phyloP scores from a whole-genome alignment of 1,140 invertebrate species.

The Calephelis virginiensis region DNA sequence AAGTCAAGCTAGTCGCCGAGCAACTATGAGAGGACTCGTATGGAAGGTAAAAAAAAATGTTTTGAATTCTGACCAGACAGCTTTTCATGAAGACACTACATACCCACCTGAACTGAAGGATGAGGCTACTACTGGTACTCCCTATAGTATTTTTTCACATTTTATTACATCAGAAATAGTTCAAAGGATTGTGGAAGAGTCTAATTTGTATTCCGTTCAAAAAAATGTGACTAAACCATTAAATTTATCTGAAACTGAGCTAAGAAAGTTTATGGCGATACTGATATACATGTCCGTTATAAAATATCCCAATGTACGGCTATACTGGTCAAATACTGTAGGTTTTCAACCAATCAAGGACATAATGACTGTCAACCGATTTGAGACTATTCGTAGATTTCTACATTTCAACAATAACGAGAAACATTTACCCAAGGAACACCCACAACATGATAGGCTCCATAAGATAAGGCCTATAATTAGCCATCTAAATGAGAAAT shows the following conservation, averaged over 20 bases:
- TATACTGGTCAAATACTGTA: slow-evolving; percentile 39
- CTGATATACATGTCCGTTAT: slow-evolving; percentile 43
- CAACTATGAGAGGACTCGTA: slow-evolving; percentile 31
- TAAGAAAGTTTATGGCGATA: too few relatives aligned
- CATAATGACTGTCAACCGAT: slow-evolving; percentile 43
- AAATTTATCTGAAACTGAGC: too few relatives aligned
- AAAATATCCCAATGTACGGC: slow-evolving; percentile 41
- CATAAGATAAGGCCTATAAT: too few relatives aligned
- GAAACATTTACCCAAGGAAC: slow-evolving; percentile 41
- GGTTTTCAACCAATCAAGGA: slow-evolving; percentile 33
- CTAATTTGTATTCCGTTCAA: slow-evolving; percentile 20
- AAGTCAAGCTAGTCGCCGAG: slow-evolving; percentile 5
- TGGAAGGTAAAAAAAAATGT: slow-evolving; percentile 42
- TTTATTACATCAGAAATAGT: slow-evolving; percentile 9
- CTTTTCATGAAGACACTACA: slow-evolving; percentile 41
- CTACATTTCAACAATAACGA: slow-evolving; percentile 46
- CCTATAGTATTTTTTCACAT: slow-evolving; percentile 36
- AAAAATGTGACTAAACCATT: too few relatives aligned
- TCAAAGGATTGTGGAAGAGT: slow-evolving; percentile 45
- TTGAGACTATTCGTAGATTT: slow-evolving; percentile 43
- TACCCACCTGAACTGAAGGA: slow-evolving; percentile 42
- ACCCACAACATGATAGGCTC: too few relatives aligned
- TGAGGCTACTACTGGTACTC: slow-evolving; percentile 39
- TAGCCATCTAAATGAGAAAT: too few relatives aligned
- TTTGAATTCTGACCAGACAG: slow-evolving; percentile 43